Evolutionary conservation across 2,113 vertebrate genomes (phyloP), one percentile per base, ranked within the genome.

Genomic region (Corydoras maculifer): DNA sequence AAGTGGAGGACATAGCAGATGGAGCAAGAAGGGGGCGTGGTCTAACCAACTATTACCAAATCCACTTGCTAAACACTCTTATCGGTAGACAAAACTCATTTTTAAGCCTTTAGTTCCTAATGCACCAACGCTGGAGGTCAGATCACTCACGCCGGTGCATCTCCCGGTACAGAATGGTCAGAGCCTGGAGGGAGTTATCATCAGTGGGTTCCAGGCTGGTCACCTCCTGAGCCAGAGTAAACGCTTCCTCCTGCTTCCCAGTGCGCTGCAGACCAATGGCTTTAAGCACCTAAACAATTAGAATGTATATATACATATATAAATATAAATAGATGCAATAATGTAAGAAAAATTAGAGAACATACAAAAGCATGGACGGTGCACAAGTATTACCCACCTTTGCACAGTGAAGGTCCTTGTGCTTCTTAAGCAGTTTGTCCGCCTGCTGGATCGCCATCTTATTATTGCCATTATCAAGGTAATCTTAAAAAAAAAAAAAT

Each of bases 401-500:
- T 55, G 97, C 97, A 84, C 97, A 99, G 87, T 98, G 95, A 82
- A 99, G 93, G 84, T 99, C 97, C 78, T 91, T 98, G 79, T 99
- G 97, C 80, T 99, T 99, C 85, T 98, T 98, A 77, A 99, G 91
- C 85, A 99, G 82, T 72, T 98, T 98, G 78, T 99, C 97, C 0
- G 96, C 97, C 83, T 99, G 96, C 86, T 99, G 97, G 84, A 99
- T 97, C 29, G 97, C 97, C 97, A 99, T 98, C 87, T 99, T 99
- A 85, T 99, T 99, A 91, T 99, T 99, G 84, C 96, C 97, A 94
- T 99, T 99, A 78, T 99, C 97, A 9, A 99, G 94, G 82, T 99
- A 99, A 92, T 99, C 97, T 98, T 82, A 3, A 2, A 48, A 75
- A 62, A 69, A 18, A 68, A 48, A 32, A 35, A 4, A n/a, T n/a